These are phyloP conservation scores for Silurus asotus DNA, from an alignment of 2,113 vertebrate genomes.

Conservation along the genomic window DNA sequence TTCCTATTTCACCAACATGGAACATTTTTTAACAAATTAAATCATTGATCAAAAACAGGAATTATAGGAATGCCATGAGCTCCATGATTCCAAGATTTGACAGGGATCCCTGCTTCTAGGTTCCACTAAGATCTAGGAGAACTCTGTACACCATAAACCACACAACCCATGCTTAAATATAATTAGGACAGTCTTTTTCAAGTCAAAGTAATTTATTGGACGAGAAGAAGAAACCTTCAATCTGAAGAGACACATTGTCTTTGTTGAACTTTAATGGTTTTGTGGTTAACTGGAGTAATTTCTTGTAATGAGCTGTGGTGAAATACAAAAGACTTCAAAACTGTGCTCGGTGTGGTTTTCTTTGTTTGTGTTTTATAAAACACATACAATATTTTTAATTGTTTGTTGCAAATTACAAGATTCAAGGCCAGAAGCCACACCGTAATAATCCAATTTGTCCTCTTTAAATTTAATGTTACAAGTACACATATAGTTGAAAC, in stretches of 20 bases:
- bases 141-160: too few relatives aligned
- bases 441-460: not conserved
- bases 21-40: not conserved
- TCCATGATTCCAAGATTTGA: too few relatives aligned
- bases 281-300: not conserved
- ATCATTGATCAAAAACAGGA: not conserved
- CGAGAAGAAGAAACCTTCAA: not conserved
- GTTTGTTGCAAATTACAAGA: not conserved
- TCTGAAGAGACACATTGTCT: not conserved
- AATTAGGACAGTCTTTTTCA: not conserved
- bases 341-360: not conserved
- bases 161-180: too few relatives aligned
- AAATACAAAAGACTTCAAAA: not conserved
- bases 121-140: too few relatives aligned
- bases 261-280: not conserved
- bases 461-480: too few relatives aligned
- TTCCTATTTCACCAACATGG: too few relatives aligned
- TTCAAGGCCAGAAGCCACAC: not conserved
- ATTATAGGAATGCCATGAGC: not conserved
- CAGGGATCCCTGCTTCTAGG: not conserved
- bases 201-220: not conserved
- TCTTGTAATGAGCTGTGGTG: not conserved
- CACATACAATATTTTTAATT: not conserved
- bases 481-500: too few relatives aligned
- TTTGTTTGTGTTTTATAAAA: not conserved